Evolutionary conservation across 2,888 invertebrate genomes (phyloP).

Genomic region (Cyclophora albipunctata): DNA sequence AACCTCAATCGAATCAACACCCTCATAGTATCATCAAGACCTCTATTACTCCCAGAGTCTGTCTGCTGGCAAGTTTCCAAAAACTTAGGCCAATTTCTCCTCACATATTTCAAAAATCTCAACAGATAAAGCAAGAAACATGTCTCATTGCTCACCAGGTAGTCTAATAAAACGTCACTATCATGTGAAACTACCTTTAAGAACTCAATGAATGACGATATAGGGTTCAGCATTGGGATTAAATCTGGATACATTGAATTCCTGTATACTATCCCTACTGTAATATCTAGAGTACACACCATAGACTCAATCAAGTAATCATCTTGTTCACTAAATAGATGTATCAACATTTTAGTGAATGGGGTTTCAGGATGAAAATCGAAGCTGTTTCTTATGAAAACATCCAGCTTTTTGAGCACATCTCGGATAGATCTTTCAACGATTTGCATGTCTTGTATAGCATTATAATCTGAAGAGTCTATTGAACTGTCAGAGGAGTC

Average conservation of each 20-base stretch:
- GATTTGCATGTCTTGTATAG: conserved; percentile 91
- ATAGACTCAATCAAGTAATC: conserved; percentile 93
- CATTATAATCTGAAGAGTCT: conserved; percentile 89
- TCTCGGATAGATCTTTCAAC: conserved; percentile 90
- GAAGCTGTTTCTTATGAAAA: conserved; percentile 85
- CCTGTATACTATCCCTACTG: conserved; percentile 87
- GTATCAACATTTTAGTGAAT: conserved; percentile 90
- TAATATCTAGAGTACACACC: conserved; percentile 93
- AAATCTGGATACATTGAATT: conserved; percentile 87
- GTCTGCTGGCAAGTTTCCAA: conserved; percentile 83
- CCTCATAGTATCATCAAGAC: conserved; percentile 88
- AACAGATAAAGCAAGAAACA: conserved; percentile 90
- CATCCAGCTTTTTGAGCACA: conserved; percentile 86
- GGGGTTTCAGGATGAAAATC: conserved; percentile 92
- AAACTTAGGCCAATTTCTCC: conserved; percentile 89
- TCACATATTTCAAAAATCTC: conserved; percentile 88
- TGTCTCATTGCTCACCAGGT: conserved; percentile 92
- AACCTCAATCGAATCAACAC: conserved; percentile 85
- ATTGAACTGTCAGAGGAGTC: conserved; percentile 91
- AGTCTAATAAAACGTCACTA: conserved; percentile 86
- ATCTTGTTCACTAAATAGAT: conserved; percentile 92
- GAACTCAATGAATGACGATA: conserved; percentile 90
- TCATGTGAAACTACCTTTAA: conserved; percentile 88
- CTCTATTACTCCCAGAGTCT: conserved; percentile 69
- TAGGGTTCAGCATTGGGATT: conserved; percentile 88